phyloP scores from a whole-genome alignment of 2,113 vertebrate species.

The Campylomormyrus tamandua region DNA sequence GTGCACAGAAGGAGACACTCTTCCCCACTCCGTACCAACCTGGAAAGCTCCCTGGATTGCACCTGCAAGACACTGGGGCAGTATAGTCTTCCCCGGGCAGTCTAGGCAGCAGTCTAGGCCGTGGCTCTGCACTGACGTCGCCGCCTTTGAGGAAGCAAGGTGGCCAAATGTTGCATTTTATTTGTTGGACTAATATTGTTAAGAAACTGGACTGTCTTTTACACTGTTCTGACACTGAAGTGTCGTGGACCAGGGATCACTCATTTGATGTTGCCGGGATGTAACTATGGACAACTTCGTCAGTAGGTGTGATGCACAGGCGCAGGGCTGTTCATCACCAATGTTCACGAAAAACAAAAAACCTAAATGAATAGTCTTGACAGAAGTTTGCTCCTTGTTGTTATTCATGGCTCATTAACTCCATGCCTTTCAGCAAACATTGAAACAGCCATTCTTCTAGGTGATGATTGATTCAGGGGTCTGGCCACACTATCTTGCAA shows the following conservation, averaged over 20 bases:
- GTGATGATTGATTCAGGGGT: neutral
- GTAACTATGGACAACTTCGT: neutral
- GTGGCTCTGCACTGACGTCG: too few species aligned
- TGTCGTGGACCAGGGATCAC: neutral
- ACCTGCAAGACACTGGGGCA: neutral
- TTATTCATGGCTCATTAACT: neutral
- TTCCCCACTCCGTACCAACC: slow-evolving; percentile 17
- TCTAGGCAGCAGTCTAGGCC: neutral
- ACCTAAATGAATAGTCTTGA: neutral
- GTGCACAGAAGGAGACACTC: slow-evolving; percentile 36
- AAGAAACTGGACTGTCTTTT: neutral
- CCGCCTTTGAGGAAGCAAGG: neutral
- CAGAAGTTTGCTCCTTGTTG: neutral
- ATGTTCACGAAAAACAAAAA: neutral
- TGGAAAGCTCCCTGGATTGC: neutral
- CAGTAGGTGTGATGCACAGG: neutral
- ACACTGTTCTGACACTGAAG: neutral
- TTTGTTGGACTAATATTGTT: neutral
- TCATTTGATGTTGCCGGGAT: neutral
- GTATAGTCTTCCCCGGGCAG: neutral
- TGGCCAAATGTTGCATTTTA: neutral
- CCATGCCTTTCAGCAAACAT: neutral
- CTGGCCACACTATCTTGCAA: neutral
- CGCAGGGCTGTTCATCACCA: neutral
- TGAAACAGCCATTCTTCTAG: neutral